Evolutionary conservation across 2,113 vertebrate species (phyloP).

Genomic region (Microtus ochrogaster): DNA sequence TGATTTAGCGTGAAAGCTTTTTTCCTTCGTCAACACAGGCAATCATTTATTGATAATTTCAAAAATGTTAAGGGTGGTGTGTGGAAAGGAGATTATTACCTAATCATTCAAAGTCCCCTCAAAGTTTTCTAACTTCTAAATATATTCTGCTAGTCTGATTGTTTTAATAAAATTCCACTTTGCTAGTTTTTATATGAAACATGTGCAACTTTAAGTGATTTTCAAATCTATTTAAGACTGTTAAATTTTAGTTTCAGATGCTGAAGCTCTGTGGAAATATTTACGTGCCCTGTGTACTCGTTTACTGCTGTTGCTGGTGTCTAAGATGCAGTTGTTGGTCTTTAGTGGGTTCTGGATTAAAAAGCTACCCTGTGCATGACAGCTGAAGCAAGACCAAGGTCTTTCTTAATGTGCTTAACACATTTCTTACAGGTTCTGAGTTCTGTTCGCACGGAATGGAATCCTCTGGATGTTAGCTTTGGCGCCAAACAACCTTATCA

Average conservation of each 20-base stretch:
- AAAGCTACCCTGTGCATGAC: background rate
- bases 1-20: background rate
- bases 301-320: background rate
- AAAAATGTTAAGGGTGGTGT: background rate
- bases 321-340: background rate
- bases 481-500: conserved; percentile 91
- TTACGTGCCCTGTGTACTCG: background rate
- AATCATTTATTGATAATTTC: conserved; percentile 33
- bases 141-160: conserved; percentile 33
- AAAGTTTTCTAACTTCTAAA: conserved; percentile 42
- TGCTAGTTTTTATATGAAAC: conserved; percentile 34
- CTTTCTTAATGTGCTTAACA: background rate
- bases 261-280: background rate
- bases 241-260: conserved; percentile 47
- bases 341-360: conserved; percentile 11
- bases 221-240: background rate
- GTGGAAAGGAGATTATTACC: accelerated
- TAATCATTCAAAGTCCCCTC: conserved; percentile 22
- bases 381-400: background rate
- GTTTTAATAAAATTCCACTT: conserved; percentile 31
- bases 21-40: background rate
- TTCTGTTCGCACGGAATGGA: conserved; percentile 90
- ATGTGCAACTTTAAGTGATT: conserved; percentile 18
- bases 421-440: conserved; percentile 89
- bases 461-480: conserved; percentile 91